Evolutionary conservation across 2,797 vertebrate genomes (phyloP).

Genomic region (Epinephelus malabaricus): DNA sequence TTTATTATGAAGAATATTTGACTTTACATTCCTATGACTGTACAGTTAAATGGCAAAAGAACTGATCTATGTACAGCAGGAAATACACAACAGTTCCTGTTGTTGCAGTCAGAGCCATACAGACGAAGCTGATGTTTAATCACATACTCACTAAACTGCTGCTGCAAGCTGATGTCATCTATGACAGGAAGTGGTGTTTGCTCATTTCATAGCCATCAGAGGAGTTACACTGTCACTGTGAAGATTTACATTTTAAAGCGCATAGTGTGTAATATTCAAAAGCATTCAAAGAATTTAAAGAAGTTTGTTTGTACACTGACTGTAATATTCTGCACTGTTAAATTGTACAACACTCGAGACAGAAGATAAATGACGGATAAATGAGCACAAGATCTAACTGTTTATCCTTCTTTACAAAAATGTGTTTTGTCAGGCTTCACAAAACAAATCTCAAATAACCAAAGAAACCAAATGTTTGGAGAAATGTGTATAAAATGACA

Average conservation of each 20-base stretch:
- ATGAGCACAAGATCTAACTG: not conserved
- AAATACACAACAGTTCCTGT: not conserved
- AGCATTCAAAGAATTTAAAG: not conserved
- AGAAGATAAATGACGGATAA: not conserved
- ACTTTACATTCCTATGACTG: constrained; percentile 19
- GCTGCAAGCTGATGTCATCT: not conserved
- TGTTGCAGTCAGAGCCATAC: constrained; percentile 14
- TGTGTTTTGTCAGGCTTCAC: not conserved
- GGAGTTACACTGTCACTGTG: not conserved
- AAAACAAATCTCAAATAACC: not conserved
- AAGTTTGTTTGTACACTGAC: too few relatives aligned
- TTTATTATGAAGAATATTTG: constrained; percentile 2
- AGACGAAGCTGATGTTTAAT: not conserved
- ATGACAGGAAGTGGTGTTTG: not conserved
- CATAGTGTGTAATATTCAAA: not conserved
- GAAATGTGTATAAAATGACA: too few relatives aligned
- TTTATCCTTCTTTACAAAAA: not conserved
- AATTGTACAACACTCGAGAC: not conserved
- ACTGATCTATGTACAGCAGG: constrained; percentile 41
- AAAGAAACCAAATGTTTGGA: not conserved
- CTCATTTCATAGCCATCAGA: not conserved
- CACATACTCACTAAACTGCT: not conserved
- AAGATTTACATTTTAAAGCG: not conserved
- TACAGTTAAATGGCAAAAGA: constrained; percentile 42
- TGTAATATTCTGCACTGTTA: not conserved